These are phyloP conservation scores for Forbesichthys papilliferus DNA, from an alignment of 2,113 vertebrate species.

Conservation along the genomic window DNA sequence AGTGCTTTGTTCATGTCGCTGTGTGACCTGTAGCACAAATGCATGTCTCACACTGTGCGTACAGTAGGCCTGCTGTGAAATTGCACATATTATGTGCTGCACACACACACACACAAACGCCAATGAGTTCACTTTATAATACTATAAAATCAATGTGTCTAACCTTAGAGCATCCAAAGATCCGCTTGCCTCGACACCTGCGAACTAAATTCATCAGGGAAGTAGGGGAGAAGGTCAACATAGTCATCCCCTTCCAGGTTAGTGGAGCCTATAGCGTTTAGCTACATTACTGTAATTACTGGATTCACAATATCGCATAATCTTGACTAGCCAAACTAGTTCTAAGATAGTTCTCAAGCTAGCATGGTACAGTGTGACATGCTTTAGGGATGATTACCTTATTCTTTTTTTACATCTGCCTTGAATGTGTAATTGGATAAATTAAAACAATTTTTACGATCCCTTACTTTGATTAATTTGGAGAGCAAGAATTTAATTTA, in stretches of 20 bases:
- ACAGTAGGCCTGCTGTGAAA: neutral
- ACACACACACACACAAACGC: neutral
- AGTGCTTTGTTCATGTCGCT: neutral
- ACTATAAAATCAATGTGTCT: neutral
- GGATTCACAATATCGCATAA: neutral
- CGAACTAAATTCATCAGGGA: slow-evolving; percentile 79
- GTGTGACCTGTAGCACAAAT: neutral
- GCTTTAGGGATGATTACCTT: neutral
- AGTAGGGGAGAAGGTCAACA: slow-evolving; percentile 87
- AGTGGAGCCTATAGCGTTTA: slow-evolving; percentile 5
- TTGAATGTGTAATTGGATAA: neutral
- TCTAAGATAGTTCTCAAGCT: neutral
- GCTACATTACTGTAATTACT: neutral
- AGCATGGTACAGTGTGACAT: neutral
- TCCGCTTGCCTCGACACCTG: slow-evolving; percentile 85
- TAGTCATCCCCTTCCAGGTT: slow-evolving; percentile 91
- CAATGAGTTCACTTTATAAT: too few relatives aligned
- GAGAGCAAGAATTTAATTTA: slow-evolving; percentile 3
- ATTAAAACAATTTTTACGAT: neutral
- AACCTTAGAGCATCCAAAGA: slow-evolving; percentile 85
- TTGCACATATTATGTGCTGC: neutral
- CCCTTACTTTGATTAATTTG: slow-evolving; percentile 4
- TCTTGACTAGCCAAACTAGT: neutral
- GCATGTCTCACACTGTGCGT: neutral
- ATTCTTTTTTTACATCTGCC: neutral